Evolutionary conservation across 92 coral and sea anemone genomes (phyloP), one percentile per base, ranked within the genome.

Genomic region (Porites cylindrica): DNA sequence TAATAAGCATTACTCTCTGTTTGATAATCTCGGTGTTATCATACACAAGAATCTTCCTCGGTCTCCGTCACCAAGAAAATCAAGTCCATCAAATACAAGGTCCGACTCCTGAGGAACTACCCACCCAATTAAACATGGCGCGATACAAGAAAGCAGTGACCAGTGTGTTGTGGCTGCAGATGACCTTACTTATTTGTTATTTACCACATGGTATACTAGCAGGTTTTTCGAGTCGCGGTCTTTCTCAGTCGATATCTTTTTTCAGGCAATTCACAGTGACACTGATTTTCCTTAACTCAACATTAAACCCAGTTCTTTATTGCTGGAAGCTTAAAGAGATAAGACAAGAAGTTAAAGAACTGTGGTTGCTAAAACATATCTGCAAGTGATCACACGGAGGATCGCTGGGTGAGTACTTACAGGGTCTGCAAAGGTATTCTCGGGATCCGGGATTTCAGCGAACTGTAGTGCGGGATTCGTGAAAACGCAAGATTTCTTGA

Each of bases 141-240:
- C 82, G 82, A 78, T 62, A 78, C 71, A 32, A 59, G 50, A 78
- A 64, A 43, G 54, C 71, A 61, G 58, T 78, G 82, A 17, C 29
- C 17, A 77, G 29, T 61, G 69, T 56, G 9, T 1, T 77, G 69
- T 77, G 51, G 67, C 26, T 77, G 51, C 82, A 61, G 26, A 14
- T 78, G 7, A 10, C 82, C 17, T 14, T 78, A 32, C 1, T 78
- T 1, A 54, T 10, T 18, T 78, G 72, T 78, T 78, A 62, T 76
- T 47, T 76, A 56, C 80, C 80, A 0, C 63, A 76, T 0, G 29
- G 80, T 29, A n/a, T 76, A 2, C 29, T 76, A 20, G 24, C 72
- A 21, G 43, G 13, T 66, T 24, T 67, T 38, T 24, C 72, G 4
- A 67, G 32, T 7, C 72, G 10, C 38, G 16, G 72, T 11, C 50